Conservation (phyloP, 2,797 vertebrate genomes). For the Argentina silus region DNA sequence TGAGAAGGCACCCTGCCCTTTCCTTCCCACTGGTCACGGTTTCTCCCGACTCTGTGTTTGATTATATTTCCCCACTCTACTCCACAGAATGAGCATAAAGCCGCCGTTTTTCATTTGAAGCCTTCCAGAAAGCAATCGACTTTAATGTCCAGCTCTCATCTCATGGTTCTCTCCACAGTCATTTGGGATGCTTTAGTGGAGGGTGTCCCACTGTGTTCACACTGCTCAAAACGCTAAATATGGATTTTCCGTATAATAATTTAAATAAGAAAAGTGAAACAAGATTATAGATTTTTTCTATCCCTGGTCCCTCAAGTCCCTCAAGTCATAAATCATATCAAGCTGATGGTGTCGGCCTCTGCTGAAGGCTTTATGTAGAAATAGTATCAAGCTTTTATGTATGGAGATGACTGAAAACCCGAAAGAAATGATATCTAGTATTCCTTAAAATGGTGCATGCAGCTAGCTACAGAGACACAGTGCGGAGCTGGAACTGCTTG, state of each 20-base stretch:
- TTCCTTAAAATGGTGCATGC: background rate
- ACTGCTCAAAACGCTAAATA: background rate
- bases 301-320: background rate
- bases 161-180: background rate
- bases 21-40: background rate
- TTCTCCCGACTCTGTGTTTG: background rate
- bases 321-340: slow-evolving; percentile 1
- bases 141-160: background rate
- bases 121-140: background rate
- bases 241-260: slow-evolving; percentile 6
- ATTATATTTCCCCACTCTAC: background rate
- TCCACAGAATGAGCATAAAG: no score
- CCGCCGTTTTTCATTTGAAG: background rate
- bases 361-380: background rate
- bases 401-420: background rate
- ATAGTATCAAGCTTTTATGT: background rate
- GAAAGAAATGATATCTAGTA: slow-evolving; percentile 4
- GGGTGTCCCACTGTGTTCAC: background rate
- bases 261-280: slow-evolving; percentile 10
- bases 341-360: background rate
- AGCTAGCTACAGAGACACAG: no score
- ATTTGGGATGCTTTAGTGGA: background rate
- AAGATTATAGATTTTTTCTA: background rate
- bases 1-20: background rate
- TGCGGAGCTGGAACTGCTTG: background rate